Evolutionary conservation across 2,113 vertebrate species (phyloP).

Genomic region (Cynocephalus volans): DNA sequence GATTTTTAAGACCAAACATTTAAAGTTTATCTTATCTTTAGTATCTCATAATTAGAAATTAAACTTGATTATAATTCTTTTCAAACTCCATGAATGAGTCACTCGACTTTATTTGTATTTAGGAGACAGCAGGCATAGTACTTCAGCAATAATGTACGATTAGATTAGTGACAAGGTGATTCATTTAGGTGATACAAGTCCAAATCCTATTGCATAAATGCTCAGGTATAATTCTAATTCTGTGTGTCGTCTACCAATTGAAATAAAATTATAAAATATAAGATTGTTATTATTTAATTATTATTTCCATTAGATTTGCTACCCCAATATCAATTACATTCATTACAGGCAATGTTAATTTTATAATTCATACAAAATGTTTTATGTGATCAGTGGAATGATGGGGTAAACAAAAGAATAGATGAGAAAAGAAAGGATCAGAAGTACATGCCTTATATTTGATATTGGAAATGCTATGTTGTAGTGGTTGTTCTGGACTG

Average conservation of each 20-base stretch:
- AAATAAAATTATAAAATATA: background rate
- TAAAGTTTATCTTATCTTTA: background rate
- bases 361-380: background rate
- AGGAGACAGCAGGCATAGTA: background rate
- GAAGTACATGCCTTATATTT: background rate
- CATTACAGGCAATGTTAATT: background rate
- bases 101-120: slow-evolving; percentile 1
- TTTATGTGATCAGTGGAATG: background rate
- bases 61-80: background rate
- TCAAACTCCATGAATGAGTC: background rate
- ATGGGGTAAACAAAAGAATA: background rate
- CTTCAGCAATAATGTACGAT: background rate
- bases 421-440: background rate
- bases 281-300: background rate
- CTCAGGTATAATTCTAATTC: background rate
- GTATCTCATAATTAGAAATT: background rate
- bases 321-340: background rate
- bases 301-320: background rate
- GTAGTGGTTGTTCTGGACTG: background rate
- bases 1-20: background rate
- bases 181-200: background rate
- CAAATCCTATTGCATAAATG: background rate
- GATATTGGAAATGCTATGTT: background rate
- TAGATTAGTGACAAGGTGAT: background rate
- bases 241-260: background rate